Base-by-base conservation (phyloP, 2,888 invertebrate genomes). In the Norana najaformis region DNA sequence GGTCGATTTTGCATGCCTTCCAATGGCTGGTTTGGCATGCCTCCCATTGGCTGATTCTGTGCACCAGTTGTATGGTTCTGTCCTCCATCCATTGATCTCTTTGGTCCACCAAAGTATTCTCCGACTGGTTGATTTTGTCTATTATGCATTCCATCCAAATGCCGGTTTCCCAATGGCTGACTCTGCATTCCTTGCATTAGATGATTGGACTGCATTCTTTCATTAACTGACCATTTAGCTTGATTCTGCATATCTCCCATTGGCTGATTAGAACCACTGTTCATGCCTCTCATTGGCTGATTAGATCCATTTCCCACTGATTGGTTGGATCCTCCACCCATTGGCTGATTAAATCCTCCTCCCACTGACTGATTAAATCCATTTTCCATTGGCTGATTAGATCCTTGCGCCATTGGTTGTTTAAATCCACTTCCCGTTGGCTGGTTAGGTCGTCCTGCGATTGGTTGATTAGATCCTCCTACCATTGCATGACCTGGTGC, bases 61-160 rank as follows among this genome's bases (percentile, higher is more conserved):
- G 35, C 20, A 36, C 16, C 35, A 85, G 3, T 83, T 20, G 18
- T 83, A 6, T 36, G 35, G 85, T 36, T 35, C 85, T 36, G 85
- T 85, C 85, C 85, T 0, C 85, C 69, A 69, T 69, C 69, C 69
- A n/a, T 69, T 69, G 69, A n/a, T 69, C 69, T 69, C 69, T 69
- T 69, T 69, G 69, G 1, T n/a, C n/a, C 69, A 69, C 69, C 13
- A 13, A 69, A 69, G 69, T 69, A n/a, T 30, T 69, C 85, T 36
- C 85, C 36, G 0, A 37, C 34, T 85, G 85, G 35, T 23, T 85
- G 85, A 85, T 85, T 85, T 35, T 85, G 85, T 37, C 37, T 20
- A 85, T 85, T 85, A 36, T 0, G 35, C 11, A 20, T 35, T 36
- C 37, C 37, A 36, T 85, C 37, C 85, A 85, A 23, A 35, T 20